These are phyloP conservation scores for Epiblema foenella DNA, from an alignment of 2,888 invertebrate genomes.

Conservation along the genomic window DNA sequence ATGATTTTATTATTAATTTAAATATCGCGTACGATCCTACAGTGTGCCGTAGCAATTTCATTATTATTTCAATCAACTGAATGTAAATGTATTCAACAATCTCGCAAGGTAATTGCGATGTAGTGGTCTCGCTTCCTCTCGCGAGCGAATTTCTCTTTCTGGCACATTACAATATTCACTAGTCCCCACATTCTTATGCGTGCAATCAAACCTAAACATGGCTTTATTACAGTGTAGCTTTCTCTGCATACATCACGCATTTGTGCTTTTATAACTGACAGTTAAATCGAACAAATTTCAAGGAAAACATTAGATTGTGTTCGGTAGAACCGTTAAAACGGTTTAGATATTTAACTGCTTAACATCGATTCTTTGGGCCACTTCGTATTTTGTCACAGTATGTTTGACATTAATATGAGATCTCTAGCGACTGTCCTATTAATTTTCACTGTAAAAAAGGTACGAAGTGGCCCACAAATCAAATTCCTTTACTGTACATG, in stretches of 20 bases:
- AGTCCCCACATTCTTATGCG: constrained; percentile 81
- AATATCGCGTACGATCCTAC: constrained; percentile 79
- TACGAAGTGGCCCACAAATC: too few relatives aligned
- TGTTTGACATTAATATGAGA: too few relatives aligned
- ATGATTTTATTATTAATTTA: constrained; percentile 84
- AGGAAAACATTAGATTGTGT: background rate
- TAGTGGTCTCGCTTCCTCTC: constrained; percentile 61
- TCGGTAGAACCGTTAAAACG: background rate
- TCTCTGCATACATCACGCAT: constrained; percentile 60
- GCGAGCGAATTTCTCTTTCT: constrained; percentile 54
- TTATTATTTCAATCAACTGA: constrained; percentile 85
- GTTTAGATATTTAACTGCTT: too few relatives aligned
- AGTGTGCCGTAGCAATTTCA: constrained; percentile 82
- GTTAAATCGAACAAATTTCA: background rate
- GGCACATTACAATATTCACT: constrained; percentile 61
- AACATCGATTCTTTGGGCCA: too few relatives aligned
- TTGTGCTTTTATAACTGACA: constrained; percentile 49
- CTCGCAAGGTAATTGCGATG: constrained; percentile 84
- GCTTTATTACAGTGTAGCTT: constrained; percentile 59
- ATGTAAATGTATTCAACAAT: constrained; percentile 86
- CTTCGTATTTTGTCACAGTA: too few relatives aligned
- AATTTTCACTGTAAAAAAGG: too few relatives aligned
- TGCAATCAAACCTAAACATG: constrained; percentile 80
- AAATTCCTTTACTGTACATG: too few relatives aligned
- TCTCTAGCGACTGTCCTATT: too few relatives aligned